Evolutionary conservation across 2,113 vertebrate genomes (phyloP).

Genomic region (Pica pica): DNA sequence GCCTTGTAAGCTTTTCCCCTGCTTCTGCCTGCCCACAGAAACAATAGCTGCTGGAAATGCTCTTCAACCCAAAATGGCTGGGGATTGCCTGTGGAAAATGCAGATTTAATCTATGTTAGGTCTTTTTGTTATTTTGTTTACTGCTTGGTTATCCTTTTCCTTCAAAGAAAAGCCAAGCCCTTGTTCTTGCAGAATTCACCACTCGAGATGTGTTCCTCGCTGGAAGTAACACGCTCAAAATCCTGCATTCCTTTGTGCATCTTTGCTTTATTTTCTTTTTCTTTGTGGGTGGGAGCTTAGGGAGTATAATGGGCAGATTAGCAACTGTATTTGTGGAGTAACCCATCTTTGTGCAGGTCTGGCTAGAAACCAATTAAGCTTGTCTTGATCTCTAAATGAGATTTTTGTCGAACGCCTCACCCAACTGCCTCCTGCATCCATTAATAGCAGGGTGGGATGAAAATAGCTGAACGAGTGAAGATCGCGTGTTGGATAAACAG

Average conservation of each 20-base stretch:
- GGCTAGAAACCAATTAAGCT: constrained; percentile 66
- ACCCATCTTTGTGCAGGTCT: constrained; percentile 59
- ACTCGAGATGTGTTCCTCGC: not conserved
- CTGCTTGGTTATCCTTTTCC: not conserved
- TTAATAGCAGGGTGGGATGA: constrained; percentile 48
- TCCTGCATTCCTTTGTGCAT: constrained; percentile 25
- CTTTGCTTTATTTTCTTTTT: constrained; percentile 8
- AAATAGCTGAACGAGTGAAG: constrained; percentile 19
- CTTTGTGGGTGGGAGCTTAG: constrained; percentile 21
- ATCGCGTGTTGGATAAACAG: not conserved
- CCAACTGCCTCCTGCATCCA: constrained; percentile 6
- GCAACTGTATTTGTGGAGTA: constrained; percentile 55
- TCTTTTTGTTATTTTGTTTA: constrained; percentile 1
- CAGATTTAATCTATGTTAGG: not conserved
- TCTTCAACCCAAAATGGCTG: not conserved
- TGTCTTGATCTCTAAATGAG: constrained; percentile 70
- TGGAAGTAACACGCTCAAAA: not conserved
- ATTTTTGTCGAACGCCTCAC: constrained; percentile 15
- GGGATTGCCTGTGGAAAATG: not conserved
- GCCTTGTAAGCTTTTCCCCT: not conserved
- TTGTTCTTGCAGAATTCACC: not conserved
- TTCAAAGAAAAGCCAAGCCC: not conserved
- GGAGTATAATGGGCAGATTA: constrained; percentile 62
- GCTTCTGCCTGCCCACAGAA: not conserved
- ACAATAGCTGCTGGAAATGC: constrained; percentile 22